Base-by-base conservation (phyloP, 2,888 invertebrate genomes). In the Rhamnusium bicolor region DNA sequence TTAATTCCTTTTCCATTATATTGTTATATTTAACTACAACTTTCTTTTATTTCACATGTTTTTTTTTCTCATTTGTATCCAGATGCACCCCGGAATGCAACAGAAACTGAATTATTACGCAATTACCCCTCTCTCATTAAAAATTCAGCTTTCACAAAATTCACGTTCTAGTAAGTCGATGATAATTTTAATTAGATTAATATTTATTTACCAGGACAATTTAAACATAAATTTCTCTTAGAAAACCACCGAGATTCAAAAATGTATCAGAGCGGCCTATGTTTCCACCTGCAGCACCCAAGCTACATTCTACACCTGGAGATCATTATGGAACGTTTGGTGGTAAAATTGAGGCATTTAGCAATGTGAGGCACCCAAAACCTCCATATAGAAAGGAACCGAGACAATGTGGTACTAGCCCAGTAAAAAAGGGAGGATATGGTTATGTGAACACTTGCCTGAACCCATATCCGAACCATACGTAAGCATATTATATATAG, bases 281-380 rank as follows among this genome's bases (percentile, higher is more conserved):
- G 69, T 70, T 85, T 27, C 87, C 88, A 2, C 71, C 84, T 19
- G 84, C 87, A 5, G 82, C 84, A 2, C 75, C 86, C 0, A 90
- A 91, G 81, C 81, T 83, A 62, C 90, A 90, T 76, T 86, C 90
- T 1, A 87, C 89, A 7, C 89, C 90, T 0, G 91, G 90, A 14
- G 91, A 91, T 80, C 89, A 88, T 82, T 89, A 88, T 75, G 91
- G 91, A 12, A 90, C 90, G 81, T 91, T 85, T 82, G 83, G 79
- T 78, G 85, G 84, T 66, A 85, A 72, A 72, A 84, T 82, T 27
- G 86, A 81, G 79, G 86, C 84, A 74, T 88, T 81, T 71, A 82
- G 85, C 47, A 78, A 75, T 6, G 78, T 76, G 53, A 79, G 69
- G 78, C 75, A 69, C 29, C 77, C 18, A 49, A 72, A 60, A 62